Percentiles rank a stretch among this genome's conserved stretches.
Evolutionary conservation across 1,140 invertebrate species (phyloP).

Genomic region (Asbolus verrucosus): DNA sequence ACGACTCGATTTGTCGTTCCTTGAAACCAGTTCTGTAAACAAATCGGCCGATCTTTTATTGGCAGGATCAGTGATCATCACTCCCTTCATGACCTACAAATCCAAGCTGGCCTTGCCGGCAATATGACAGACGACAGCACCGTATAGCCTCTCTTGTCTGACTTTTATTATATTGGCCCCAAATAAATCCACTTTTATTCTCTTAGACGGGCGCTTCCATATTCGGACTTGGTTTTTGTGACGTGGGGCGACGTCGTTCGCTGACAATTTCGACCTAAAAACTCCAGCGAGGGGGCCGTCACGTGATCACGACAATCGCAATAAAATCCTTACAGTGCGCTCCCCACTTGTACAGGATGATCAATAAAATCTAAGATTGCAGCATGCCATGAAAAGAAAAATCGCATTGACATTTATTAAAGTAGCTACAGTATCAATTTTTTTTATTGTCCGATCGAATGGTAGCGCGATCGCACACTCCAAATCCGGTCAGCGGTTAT

Average conservation of each 20-base stretch:
- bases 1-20: slow-evolving; percentile 1
- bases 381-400: not conserved
- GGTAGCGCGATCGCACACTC: too few relatives aligned
- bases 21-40: not conserved
- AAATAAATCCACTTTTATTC: slow-evolving; percentile 11
- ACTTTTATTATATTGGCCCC: not conserved
- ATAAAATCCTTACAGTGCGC: slow-evolving; percentile 15
- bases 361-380: slow-evolving; percentile 47
- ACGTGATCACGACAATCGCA: slow-evolving; percentile 33
- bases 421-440: not conserved
- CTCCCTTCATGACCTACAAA: slow-evolving; percentile 1
- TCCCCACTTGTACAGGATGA: slow-evolving; percentile 40
- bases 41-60: not conserved
- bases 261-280: slow-evolving; percentile 15
- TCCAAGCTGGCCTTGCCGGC: not conserved
- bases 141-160: not conserved
- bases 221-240: slow-evolving; percentile 17
- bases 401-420: slow-evolving; percentile 14
- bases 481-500: too few relatives aligned
- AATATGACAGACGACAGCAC: not conserved
- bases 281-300: not conserved
- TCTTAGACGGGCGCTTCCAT: slow-evolving; percentile 2
- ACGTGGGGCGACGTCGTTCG: not conserved
- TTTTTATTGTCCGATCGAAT: not conserved
- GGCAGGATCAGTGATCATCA: not conserved